Evolutionary conservation across 2,888 invertebrate genomes (phyloP).

Genomic region (Phyllotreta cruciferae): DNA sequence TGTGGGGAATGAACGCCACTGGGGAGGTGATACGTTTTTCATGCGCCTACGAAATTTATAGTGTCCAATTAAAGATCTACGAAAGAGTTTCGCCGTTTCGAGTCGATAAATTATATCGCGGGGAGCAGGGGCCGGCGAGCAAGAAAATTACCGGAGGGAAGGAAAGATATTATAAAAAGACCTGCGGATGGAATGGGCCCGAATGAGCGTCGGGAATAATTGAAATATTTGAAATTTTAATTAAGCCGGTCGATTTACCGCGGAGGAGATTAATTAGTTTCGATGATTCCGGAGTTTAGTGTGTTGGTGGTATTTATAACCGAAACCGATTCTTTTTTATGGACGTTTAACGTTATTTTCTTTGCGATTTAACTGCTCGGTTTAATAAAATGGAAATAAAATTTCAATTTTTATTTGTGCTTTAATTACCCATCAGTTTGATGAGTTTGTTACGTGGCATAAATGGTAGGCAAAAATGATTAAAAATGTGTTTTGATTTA

Average conservation of each 20-base stretch:
- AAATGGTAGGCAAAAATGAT: too few relatives aligned
- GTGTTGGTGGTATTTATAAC: too few relatives aligned
- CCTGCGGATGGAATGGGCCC: constrained; percentile 18
- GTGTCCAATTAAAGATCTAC: constrained; percentile 32
- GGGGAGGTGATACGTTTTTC: constrained; percentile 30
- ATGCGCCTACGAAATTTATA: constrained; percentile 37
- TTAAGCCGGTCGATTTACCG: constrained; percentile 20
- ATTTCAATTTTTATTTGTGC: too few relatives aligned
- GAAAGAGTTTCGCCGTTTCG: constrained; percentile 33
- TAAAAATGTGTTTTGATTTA: too few relatives aligned
- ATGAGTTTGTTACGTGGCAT: too few relatives aligned
- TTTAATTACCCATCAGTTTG: too few relatives aligned
- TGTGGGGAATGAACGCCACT: constrained; percentile 10
- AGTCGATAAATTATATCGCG: constrained; percentile 30
- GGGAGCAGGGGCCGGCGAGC: constrained; percentile 5
- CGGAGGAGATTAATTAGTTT: constrained; percentile 22
- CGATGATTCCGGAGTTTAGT: too few relatives aligned
- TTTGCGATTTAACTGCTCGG: too few relatives aligned
- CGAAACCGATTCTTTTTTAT: too few relatives aligned
- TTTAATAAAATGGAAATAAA: too few relatives aligned
- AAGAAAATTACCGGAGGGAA: constrained; percentile 29
- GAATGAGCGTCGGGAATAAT: constrained; percentile 28
- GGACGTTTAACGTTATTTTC: too few relatives aligned
- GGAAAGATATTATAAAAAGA: constrained; percentile 18
- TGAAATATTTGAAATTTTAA: constrained; percentile 31